phyloP scores from a whole-genome alignment of 2,113 vertebrate genomes.

The Mustelus asterias region DNA sequence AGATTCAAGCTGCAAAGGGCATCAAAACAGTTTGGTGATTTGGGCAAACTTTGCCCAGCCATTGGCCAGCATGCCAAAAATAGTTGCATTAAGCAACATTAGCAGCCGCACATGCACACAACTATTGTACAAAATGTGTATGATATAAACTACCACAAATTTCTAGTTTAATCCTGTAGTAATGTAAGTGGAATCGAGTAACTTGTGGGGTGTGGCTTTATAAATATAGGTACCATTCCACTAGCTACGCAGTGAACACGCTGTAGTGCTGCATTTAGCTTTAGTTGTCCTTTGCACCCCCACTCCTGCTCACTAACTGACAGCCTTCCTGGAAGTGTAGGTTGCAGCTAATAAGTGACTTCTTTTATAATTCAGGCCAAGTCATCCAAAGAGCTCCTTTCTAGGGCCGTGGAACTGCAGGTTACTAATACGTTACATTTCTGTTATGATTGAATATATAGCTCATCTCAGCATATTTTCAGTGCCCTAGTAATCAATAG shows the following conservation, averaged over 20 bases:
- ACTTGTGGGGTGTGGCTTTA: background rate
- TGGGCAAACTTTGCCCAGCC: background rate
- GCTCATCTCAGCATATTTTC: background rate
- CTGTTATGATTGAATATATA: background rate
- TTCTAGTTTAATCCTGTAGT: background rate
- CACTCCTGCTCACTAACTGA: background rate
- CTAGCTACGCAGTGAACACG: background rate
- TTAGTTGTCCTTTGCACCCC: background rate
- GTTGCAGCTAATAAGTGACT: background rate
- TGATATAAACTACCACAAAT: background rate
- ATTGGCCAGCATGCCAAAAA: background rate
- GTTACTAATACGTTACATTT: background rate
- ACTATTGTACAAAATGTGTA: background rate
- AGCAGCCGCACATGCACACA: background rate
- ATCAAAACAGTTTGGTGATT: background rate
- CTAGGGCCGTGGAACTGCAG: background rate
- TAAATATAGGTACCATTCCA: background rate
- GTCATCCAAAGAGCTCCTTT: background rate
- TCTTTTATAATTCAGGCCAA: background rate
- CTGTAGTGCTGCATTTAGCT: background rate
- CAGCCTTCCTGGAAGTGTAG: background rate
- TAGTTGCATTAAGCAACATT: background rate
- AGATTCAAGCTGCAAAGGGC: background rate
- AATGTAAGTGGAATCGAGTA: background rate
- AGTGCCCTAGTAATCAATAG: slow-evolving; percentile 23